Evolutionary conservation across 2,797 vertebrate genomes (phyloP).

Genomic region (Novumbra hubbsi): DNA sequence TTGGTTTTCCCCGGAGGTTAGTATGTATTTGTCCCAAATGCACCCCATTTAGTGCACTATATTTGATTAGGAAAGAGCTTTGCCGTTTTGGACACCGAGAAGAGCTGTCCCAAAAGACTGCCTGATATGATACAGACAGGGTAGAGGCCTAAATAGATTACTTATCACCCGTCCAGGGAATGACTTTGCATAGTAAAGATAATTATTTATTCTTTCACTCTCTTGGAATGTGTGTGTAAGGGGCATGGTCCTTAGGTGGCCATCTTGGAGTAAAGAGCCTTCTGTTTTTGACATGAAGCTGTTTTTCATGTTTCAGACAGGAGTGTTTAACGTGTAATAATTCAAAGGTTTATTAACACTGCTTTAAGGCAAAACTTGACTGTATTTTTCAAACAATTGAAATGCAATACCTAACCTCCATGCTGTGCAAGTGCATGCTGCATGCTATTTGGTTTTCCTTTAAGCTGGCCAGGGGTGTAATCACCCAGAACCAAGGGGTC

Average conservation of each 20-base stretch:
- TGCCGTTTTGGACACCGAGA: background rate
- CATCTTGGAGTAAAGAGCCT: background rate
- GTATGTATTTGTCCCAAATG: background rate
- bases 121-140: background rate
- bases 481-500: no score
- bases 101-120: background rate
- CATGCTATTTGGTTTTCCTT: background rate
- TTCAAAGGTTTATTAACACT: no score
- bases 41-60: background rate
- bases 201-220: background rate
- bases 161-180: conserved; percentile 7
- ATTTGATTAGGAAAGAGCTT: background rate
- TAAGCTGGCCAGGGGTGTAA: background rate
- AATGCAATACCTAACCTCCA: background rate
- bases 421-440: background rate
- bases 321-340: background rate
- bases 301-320: background rate
- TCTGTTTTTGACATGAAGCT: background rate
- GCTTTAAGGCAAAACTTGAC: no score
- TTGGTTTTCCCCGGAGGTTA: conserved; percentile 3
- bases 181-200: background rate
- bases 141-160: conserved; percentile 9
- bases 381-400: background rate
- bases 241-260: background rate
- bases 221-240: background rate